Evolutionary conservation across 1,140 invertebrate genomes (phyloP).

Genomic region (Caligus rogercresseyi): DNA sequence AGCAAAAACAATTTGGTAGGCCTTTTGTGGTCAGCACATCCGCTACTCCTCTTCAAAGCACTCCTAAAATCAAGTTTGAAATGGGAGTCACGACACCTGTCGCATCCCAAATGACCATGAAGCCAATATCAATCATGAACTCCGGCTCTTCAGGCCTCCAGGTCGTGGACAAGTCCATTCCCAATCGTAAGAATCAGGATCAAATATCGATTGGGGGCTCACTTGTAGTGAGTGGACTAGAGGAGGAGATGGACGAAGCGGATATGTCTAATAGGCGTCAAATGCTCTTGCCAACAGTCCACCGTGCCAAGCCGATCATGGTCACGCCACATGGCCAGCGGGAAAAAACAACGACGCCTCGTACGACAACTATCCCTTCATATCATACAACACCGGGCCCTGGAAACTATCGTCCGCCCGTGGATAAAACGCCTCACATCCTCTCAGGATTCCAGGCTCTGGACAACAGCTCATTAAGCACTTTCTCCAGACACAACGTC

Average conservation of each 20-base stretch:
- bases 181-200: neutral
- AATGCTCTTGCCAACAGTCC: neutral
- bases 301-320: neutral
- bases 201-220: neutral
- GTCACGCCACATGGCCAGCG: neutral
- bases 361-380: neutral
- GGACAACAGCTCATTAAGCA: slow-evolving; percentile 18
- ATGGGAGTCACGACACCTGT: neutral
- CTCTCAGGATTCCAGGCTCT: slow-evolving; percentile 7
- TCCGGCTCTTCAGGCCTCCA: neutral
- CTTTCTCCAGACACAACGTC: neutral
- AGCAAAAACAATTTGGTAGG: neutral
- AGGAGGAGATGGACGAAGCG: neutral
- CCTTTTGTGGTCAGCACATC: neutral
- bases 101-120: neutral
- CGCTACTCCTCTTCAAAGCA: neutral
- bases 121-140: neutral
- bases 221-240: neutral
- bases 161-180: neutral
- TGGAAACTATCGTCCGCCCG: slow-evolving; percentile 10
- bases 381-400: neutral
- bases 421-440: neutral
- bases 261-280: neutral
- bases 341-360: neutral
- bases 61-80: neutral